Evolutionary conservation across 2,113 vertebrate species (phyloP).

Genomic region (Cephalopterus ornatus): DNA sequence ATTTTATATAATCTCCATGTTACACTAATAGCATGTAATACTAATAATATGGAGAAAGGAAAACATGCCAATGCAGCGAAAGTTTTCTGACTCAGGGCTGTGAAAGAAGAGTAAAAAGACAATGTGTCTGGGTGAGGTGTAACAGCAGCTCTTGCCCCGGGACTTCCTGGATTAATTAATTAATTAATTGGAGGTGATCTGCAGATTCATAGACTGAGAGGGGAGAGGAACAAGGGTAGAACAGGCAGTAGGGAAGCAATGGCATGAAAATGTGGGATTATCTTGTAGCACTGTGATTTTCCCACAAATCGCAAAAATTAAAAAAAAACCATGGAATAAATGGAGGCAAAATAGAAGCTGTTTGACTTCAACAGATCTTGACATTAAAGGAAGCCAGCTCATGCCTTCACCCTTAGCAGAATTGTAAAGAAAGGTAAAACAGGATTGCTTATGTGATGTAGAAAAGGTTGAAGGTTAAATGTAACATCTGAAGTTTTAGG

Average conservation of each 20-base stretch:
- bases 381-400: not conserved
- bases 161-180: not conserved
- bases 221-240: not conserved
- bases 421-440: not conserved
- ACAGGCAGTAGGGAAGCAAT: not conserved
- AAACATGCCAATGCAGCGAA: not conserved
- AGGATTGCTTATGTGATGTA: not conserved
- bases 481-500: not conserved
- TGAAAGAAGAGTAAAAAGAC: not conserved
- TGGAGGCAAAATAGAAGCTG: not conserved
- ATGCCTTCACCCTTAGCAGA: not conserved
- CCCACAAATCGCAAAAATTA: not conserved
- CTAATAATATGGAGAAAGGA: not conserved
- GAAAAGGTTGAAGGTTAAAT: not conserved
- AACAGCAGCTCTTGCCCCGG: accelerated
- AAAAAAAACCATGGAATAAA: not conserved
- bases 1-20: not conserved
- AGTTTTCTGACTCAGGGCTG: not conserved
- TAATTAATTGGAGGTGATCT: not conserved
- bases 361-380: not conserved
- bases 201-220: not conserved
- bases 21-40: not conserved
- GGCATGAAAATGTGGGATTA: not conserved
- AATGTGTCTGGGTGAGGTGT: accelerated
- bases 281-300: not conserved